Base-by-base conservation (phyloP, 2,797 vertebrate species). In the Neosilurus hyrtlii region DNA sequence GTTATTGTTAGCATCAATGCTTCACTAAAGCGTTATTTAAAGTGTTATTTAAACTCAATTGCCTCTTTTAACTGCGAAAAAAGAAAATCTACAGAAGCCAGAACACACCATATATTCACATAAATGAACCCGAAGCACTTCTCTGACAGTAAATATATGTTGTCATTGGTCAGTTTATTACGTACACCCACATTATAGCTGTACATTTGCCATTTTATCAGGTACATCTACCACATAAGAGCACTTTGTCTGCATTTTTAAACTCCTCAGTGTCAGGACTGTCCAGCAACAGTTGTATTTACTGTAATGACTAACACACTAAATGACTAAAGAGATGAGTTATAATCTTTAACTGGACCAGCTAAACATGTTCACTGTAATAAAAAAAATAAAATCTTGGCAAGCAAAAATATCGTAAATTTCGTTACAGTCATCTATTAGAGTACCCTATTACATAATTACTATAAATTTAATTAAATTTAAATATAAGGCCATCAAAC, bases 91-190 rank as follows among this genome's bases (percentile, higher is more conserved):
- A 54, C 51, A 54, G 51, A 30, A 30, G 14, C 30, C 9, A 37
- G 51, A 30, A 30, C n/a, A 73, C 4, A 22, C 26, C 18, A n/a
- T 14, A 59, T 20, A 14, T 75, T 57, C 16, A 26, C 56, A 59
- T 54, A 18, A 54, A 54, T 54, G 6, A 72, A 26, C n/a, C 70
- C n/a, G 1, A 4, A 52, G 54, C 49, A 75, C 54, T 57, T 57
- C 8, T 74, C 72, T 37, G 35, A 61, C 35, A 43, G 74, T 76
- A 76, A 61, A 76, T 61, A 43, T 61, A 61, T 76, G 74, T 35
- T 37, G 74, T 61, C 56, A 43, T 35, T 61, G 30, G 73, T 8
- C 30, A 9, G 56, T 61, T 61, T 61, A 37, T 43, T 76, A n/a
- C n/a, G 35, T n/a, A 61, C 57, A n/a, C 74, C 57, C n/a, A n/a